These are phyloP conservation scores for Cotesia chilonis DNA, from an alignment of 1,140 invertebrate species.

Conservation along the genomic window DNA sequence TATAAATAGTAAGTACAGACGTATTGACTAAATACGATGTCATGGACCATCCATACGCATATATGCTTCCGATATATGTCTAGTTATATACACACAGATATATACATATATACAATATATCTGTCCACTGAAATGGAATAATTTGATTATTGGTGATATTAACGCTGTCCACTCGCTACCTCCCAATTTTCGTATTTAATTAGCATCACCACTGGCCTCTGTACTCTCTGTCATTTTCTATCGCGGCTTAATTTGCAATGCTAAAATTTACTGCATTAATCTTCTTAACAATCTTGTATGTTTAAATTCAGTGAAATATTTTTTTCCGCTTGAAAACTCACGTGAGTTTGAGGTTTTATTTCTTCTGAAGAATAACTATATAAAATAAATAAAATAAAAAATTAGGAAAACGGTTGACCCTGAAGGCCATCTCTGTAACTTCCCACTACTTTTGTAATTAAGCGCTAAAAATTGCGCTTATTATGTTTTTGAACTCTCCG, in stretches of 20 bases:
- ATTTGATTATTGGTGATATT: slow-evolving; percentile 48
- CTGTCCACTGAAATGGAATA: slow-evolving; percentile 27
- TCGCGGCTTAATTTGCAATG: slow-evolving; percentile 17
- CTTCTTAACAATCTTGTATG: slow-evolving; percentile 16
- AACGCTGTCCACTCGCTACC: slow-evolving; percentile 37
- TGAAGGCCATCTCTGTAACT: no score
- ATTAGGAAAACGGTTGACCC: no score
- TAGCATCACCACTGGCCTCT: slow-evolving; percentile 32
- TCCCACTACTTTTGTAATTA: no score
- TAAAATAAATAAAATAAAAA: no score
- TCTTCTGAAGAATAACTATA: no score
- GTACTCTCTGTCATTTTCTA: neutral
- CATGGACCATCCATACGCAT: slow-evolving; percentile 21
- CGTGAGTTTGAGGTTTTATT: no score
- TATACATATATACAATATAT: slow-evolving; percentile 28
- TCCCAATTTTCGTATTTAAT: slow-evolving; percentile 47
- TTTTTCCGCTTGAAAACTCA: no score
- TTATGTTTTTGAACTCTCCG: no score
- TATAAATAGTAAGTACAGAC: no score
- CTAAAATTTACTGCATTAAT: slow-evolving; percentile 23
- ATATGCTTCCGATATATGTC: slow-evolving; percentile 16
- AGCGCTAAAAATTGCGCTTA: no score
- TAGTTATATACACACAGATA: slow-evolving; percentile 30
- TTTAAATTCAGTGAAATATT: neutral
- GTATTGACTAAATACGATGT: no score